These are phyloP conservation scores for Serripes groenlandicus DNA, from an alignment of 2,888 invertebrate species.

Conservation along the genomic window DNA sequence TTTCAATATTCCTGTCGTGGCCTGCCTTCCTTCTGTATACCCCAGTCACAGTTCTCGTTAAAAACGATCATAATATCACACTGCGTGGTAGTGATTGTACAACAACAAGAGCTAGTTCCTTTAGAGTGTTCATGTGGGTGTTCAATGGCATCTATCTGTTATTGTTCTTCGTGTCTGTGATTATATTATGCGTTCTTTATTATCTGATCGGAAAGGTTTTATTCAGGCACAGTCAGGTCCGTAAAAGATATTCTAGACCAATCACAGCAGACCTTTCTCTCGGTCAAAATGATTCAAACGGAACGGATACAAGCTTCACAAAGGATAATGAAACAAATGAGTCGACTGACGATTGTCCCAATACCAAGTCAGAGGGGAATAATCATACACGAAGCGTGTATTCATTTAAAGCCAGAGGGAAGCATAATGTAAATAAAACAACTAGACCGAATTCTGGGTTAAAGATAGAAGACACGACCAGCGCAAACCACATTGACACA, in stretches of 20 bases:
- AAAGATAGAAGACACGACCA: neutral
- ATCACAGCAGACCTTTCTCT: neutral
- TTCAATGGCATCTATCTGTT: constrained; percentile 72
- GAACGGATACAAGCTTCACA: neutral
- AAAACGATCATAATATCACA: constrained; percentile 27
- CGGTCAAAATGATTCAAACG: neutral
- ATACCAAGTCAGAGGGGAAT: neutral
- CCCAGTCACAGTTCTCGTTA: constrained; percentile 63
- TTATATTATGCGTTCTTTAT: constrained; percentile 69
- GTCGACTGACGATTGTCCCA: neutral
- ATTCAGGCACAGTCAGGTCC: constrained; percentile 24
- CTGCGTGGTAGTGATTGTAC: constrained; percentile 75
- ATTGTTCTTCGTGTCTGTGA: constrained; percentile 64
- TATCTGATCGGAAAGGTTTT: constrained; percentile 65
- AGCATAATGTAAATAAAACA: neutral
- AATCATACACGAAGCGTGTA: neutral
- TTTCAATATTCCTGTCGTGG: constrained; percentile 67
- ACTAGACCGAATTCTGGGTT: neutral
- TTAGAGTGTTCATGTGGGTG: constrained; percentile 64
- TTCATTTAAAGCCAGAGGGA: neutral
- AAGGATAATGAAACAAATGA: neutral
- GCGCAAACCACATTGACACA: constrained; percentile 12
- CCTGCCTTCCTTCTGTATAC: constrained; percentile 72
- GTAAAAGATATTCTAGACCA: constrained; percentile 12
- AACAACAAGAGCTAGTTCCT: constrained; percentile 54